Evolutionary conservation across 2,113 vertebrate species (phyloP).

Genomic region (Actenoides hombroni): DNA sequence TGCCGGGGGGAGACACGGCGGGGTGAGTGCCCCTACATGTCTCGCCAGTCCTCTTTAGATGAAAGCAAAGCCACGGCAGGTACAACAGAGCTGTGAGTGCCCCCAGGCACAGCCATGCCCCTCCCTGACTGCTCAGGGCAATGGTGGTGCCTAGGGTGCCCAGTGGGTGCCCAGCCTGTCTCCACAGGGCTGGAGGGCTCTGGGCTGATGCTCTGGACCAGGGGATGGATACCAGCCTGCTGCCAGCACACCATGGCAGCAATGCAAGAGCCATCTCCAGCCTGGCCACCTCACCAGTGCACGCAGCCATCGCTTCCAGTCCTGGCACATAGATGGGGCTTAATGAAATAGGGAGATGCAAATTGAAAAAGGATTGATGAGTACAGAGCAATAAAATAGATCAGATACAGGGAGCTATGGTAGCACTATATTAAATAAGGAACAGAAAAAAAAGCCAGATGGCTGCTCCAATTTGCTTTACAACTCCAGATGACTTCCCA

Average conservation of each 20-base stretch:
- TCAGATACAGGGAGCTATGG: neutral
- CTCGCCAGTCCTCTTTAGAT: neutral
- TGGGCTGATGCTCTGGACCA: too few species aligned
- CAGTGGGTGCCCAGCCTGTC: neutral
- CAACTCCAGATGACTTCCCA: constrained; percentile 35
- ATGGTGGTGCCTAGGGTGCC: neutral
- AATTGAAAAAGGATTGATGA: neutral
- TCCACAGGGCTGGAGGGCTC: neutral
- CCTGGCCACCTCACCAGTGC: fast-evolving
- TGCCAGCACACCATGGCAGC: neutral
- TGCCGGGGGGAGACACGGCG: neutral
- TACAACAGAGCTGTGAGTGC: neutral
- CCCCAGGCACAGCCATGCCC: neutral
- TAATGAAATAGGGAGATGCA: neutral
- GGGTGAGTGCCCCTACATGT: too few species aligned
- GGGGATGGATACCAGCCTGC: neutral
- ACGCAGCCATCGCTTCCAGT: fast-evolving
- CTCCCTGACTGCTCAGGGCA: neutral
- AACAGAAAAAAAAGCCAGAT: constrained; percentile 29
- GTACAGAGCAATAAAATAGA: neutral
- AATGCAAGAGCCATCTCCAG: neutral
- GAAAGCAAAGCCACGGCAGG: neutral
- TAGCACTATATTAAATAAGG: constrained; percentile 9
- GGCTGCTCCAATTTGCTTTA: constrained; percentile 11
- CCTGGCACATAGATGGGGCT: fast-evolving